Evolutionary conservation across 2,888 invertebrate genomes (phyloP), one percentile per base, ranked within the genome.

Genomic region (Spodoptera littoralis): DNA sequence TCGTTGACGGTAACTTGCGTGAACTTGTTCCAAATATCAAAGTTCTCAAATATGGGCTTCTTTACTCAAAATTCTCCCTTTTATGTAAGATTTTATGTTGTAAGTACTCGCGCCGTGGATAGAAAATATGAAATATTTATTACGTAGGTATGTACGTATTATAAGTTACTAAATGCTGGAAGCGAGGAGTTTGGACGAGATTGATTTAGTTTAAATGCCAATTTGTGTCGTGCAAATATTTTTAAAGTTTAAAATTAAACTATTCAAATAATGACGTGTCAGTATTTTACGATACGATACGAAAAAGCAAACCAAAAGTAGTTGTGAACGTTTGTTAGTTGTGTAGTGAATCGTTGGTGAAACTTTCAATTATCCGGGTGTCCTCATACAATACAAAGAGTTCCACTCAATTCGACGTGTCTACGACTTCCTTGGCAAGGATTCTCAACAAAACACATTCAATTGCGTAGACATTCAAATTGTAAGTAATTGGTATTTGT

Each of bases 401-500:
- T 42, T 48, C 43, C 45, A 44, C 18, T 55, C 11, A 49, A 48
- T 42, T 30, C 22, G 18, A 48, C 22, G 54, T 50, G n/a, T 9
- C 12, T 57, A 59, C 41, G 9, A 53, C 56, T 47, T 36, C 42
- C 30, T 47, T 11, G 22, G 8, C 74, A 74, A 69, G 30, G 63
- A 42, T 44, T 54, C 48, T 11, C 49, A 65, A 72, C 71, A 75
- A 75, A 65, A 69, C 64, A 56, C 58, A 75, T 70, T 72, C 50
- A 60, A 72, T 70, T 58, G 60, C 52, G 57, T 47, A 58, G 46
- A 70, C 57, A 58, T 55, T 70, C 63, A 60, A 56, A 63, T 60
- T 63, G 59, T 73, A 73, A 62, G 59, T 73, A 73, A 62, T 44
- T 58, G 61, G 49, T 65, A 50, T 69, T 68, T 55, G 46, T 73